Percentiles rank a stretch among this genome's conserved stretches.
These are phyloP conservation scores for Geotrupes spiniger DNA, from an alignment of 2,888 invertebrate species.

Conservation along the genomic window DNA sequence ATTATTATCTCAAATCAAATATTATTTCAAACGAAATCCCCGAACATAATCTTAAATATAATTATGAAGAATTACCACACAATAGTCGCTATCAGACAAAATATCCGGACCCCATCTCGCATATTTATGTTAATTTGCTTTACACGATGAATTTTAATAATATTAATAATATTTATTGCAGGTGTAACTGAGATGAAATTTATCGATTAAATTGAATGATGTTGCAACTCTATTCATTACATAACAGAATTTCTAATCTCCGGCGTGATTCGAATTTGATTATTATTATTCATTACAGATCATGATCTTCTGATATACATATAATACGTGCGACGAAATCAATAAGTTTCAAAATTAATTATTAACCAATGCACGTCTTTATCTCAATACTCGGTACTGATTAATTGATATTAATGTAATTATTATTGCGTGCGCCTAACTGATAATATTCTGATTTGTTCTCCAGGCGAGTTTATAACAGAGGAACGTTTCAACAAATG, in stretches of 20 bases:
- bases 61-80: not conserved
- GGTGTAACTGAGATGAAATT: constrained; percentile 7
- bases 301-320: not conserved
- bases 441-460: too few relatives aligned
- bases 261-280: constrained; percentile 5
- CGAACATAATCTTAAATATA: too few relatives aligned
- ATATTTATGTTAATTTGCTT: constrained; percentile 4
- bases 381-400: too few relatives aligned
- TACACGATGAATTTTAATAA: constrained; percentile 1
- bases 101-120: constrained; percentile 5
- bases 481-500: too few relatives aligned
- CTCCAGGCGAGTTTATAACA: too few relatives aligned
- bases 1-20: too few relatives aligned
- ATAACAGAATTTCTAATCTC: constrained; percentile 1
- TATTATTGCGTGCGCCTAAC: too few relatives aligned
- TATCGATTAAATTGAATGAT: constrained; percentile 5
- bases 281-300: constrained; percentile 1
- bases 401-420: too few relatives aligned
- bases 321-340: constrained; percentile 2
- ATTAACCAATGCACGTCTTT: not conserved
- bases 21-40: too few relatives aligned
- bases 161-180: constrained; percentile 4
- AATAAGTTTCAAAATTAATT: constrained; percentile 4
- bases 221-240: constrained; percentile 5
- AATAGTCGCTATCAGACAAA: constrained; percentile 3